Evolutionary conservation across 2,113 vertebrate genomes (phyloP).

Genomic region (Otocyon megalotis): DNA sequence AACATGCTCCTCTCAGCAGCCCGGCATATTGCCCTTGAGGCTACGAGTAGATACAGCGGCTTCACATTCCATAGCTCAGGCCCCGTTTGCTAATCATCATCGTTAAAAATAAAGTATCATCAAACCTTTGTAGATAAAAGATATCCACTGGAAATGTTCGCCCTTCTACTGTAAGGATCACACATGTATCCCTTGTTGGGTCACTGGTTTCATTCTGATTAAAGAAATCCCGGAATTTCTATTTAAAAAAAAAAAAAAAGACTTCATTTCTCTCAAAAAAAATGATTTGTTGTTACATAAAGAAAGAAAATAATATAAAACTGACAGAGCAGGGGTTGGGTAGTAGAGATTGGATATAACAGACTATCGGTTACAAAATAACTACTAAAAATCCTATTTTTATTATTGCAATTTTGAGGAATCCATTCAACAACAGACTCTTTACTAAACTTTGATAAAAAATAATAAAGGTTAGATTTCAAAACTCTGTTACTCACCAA

Average conservation of each 20-base stretch:
- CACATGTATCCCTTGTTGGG: slow-evolving; percentile 95
- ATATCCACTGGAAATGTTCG: slow-evolving; percentile 97
- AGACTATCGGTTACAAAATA: not conserved
- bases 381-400: slow-evolving; percentile 22
- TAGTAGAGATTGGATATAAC: not conserved
- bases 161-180: slow-evolving; percentile 96
- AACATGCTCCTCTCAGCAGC: not conserved
- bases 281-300: not conserved
- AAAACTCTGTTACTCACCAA: not conserved
- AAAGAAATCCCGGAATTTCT: slow-evolving; percentile 99
- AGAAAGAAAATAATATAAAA: slow-evolving; percentile 38
- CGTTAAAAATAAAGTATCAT: slow-evolving; percentile 64
- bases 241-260: slow-evolving; percentile 61
- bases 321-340: not conserved
- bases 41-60: not conserved
- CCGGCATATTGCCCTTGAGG: rapidly evolving
- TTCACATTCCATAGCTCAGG: not conserved
- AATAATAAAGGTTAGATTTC: slow-evolving; percentile 19
- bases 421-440: slow-evolving; percentile 17
- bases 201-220: slow-evolving; percentile 96
- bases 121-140: slow-evolving; percentile 97
- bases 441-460: not conserved
- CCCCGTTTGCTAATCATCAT: not conserved
- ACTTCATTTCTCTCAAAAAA: slow-evolving; percentile 10
- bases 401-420: not conserved